phyloP scores from a whole-genome alignment of 2,888 invertebrate species.

The Thereva nobilitata region DNA sequence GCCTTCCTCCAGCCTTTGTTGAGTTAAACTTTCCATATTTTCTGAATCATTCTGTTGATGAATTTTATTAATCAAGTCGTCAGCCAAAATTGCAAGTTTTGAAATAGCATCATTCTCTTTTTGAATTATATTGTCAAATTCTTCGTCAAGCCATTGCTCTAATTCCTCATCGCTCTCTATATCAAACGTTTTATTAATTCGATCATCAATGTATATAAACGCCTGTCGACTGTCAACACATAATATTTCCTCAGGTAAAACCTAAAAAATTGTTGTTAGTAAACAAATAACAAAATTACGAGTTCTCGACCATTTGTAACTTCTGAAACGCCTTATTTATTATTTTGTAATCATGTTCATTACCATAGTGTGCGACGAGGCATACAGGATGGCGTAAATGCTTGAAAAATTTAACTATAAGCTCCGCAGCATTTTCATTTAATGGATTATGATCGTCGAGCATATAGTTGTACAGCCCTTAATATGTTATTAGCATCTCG shows the following conservation, averaged over 20 bases:
- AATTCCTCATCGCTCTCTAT: constrained; percentile 5
- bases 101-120: not conserved
- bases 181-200: constrained; percentile 10
- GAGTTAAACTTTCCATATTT: too few species aligned
- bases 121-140: not conserved
- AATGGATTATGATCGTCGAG: constrained; percentile 69
- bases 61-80: too few species aligned
- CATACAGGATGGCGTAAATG: constrained; percentile 73
- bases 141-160: not conserved
- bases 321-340: constrained; percentile 57
- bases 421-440: constrained; percentile 61
- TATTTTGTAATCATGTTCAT: constrained; percentile 77
- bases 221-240: constrained; percentile 71
- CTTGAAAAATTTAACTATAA: constrained; percentile 67
- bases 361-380: constrained; percentile 81
- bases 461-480: constrained; percentile 69
- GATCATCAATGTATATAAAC: constrained; percentile 58
- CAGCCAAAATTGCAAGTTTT: too few species aligned
- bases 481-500: not conserved
- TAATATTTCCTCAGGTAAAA: constrained; percentile 61
- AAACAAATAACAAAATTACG: constrained; percentile 35
- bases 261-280: constrained; percentile 43
- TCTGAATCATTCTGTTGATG: too few species aligned
- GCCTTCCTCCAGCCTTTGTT: too few species aligned
- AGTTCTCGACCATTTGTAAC: not conserved